Base-by-base conservation (phyloP, 2,888 invertebrate species). In the Yponomeuta plumbellus region DNA sequence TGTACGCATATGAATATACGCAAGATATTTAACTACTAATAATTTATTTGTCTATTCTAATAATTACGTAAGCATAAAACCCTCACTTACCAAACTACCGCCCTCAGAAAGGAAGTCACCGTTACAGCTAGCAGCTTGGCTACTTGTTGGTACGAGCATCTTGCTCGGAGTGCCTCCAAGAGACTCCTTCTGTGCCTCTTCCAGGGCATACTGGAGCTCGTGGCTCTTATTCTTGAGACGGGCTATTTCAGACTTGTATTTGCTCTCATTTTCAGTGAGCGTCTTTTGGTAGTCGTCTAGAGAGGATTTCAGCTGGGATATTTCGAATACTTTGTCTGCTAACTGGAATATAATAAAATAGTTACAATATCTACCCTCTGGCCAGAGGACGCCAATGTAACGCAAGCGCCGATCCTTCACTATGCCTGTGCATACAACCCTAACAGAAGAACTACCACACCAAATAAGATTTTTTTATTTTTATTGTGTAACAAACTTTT, bases 251-350 rank as follows among this genome's bases (percentile, higher is more conserved):
- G 92, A 93, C 73, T 91, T 92, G 79, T 92, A 92, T 78, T 92
- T 93, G 70, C 88, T 93, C 72, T 94, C 93, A 70, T 92, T 91
- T 71, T 94, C 93, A 62, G 92, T 92, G 61, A 96, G 78, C 75
- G 94, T 94, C 71, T 92, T 92, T 78, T 96, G 95, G 69, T 96
- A 91, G 74, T 93, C 93, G 63, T 93, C 92, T 70, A 96, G 85
- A 67, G 94, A 92, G 22, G 95, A 94, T 70, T 91, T 92, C 67
- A 94, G 89, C 72, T 94, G 93, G 69, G 94, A 92, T 68, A 96
- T 87, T 85, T 96, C 96, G 68, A 94, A 93, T 69, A 94, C 94
- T 82, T 94, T 96, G 78, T 96, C 96, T 74, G 94, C 94, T 80
- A 96, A 92, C 94, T 96, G 83, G 34, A 73, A 75, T 61, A 11